phyloP scores from a whole-genome alignment of 92 coral and sea anemone species.

The Umimayanthus chanpuru region DNA sequence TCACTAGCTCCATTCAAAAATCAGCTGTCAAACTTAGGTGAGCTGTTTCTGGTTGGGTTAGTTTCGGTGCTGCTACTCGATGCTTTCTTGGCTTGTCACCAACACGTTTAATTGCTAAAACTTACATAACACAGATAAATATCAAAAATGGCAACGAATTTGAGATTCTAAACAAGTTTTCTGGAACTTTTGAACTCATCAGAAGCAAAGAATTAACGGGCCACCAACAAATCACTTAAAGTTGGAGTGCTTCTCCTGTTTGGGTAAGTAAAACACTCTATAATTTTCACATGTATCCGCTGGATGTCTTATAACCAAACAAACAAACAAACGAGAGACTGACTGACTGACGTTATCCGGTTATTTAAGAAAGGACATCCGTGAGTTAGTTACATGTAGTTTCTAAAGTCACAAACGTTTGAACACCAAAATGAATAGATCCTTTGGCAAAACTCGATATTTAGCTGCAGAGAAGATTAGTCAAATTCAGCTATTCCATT shows the following conservation, averaged over 20 bases:
- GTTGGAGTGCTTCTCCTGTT: neutral
- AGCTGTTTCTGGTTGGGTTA: no score
- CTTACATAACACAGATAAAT: neutral
- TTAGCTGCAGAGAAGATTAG: no score
- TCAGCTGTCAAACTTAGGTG: neutral
- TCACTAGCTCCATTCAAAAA: neutral
- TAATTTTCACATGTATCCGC: no score
- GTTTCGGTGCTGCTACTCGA: neutral
- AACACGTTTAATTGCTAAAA: neutral
- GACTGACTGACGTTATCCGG: no score
- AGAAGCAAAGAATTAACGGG: neutral
- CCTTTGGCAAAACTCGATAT: no score
- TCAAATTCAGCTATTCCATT: no score
- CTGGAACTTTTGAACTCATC: neutral
- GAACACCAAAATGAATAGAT: no score
- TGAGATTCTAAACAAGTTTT: neutral
- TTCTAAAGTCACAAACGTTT: no score
- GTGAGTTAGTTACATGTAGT: no score
- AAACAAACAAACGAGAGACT: no score
- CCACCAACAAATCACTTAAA: neutral
- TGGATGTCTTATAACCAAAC: no score
- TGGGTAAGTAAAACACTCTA: neutral
- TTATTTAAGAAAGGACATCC: no score
- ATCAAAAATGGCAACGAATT: neutral
- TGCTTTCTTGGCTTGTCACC: neutral